phyloP scores from a whole-genome alignment of 2,113 vertebrate genomes.

The Mirza zaza region DNA sequence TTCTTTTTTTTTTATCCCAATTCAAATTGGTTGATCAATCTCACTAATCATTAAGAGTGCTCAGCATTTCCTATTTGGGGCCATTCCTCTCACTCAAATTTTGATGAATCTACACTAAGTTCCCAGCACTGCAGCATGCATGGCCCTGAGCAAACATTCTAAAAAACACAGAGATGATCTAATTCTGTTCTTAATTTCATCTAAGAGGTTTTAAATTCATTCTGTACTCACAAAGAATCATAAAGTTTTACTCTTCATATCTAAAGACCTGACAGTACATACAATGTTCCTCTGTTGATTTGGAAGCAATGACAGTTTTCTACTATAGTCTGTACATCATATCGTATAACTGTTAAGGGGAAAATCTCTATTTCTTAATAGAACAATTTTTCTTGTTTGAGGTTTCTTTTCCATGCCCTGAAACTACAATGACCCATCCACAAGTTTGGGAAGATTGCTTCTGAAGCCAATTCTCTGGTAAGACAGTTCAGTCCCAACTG shows the following conservation, averaged over 20 bases:
- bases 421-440: constrained; percentile 55
- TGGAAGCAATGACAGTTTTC: constrained; percentile 51
- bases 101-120: neutral
- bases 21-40: constrained; percentile 23
- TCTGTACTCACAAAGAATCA: constrained; percentile 41
- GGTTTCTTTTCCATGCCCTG: constrained; percentile 1
- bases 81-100: constrained; percentile 33
- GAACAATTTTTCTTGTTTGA: constrained; percentile 49
- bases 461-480: constrained; percentile 63
- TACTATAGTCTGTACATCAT: neutral
- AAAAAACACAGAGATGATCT: neutral
- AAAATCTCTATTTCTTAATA: constrained; percentile 42
- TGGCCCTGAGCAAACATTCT: neutral
- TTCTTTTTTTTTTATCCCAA: neutral
- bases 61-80: neutral
- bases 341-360: neutral
- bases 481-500: constrained; percentile 54
- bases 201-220: constrained; percentile 46
- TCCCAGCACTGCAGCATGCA: neutral
- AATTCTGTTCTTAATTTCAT: constrained; percentile 17
- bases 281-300: neutral
- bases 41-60: neutral
- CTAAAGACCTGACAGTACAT: neutral
- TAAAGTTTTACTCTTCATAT: neutral
- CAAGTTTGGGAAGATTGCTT: constrained; percentile 76